Percentiles rank a stretch among this genome's conserved stretches.
phyloP scores from a whole-genome alignment of 2,888 invertebrate genomes.

The Hetaerina titia region DNA sequence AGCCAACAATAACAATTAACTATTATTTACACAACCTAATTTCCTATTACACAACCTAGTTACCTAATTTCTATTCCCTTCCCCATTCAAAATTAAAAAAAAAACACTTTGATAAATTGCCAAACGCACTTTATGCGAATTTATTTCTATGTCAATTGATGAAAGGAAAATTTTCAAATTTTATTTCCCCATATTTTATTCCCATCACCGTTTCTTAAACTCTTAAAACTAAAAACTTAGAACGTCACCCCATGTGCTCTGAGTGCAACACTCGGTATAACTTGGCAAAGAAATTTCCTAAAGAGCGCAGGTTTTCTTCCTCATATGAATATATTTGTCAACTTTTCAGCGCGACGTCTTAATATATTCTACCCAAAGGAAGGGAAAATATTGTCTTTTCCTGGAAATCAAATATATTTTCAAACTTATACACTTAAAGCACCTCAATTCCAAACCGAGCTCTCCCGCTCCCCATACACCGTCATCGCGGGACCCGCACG shows the following conservation, averaged over 20 bases:
- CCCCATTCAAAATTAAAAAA: too few relatives aligned
- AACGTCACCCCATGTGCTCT: background rate
- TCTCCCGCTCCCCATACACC: background rate
- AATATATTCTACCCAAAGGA: conserved; percentile 15
- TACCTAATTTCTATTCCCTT: too few relatives aligned
- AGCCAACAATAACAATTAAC: too few relatives aligned
- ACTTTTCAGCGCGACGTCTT: background rate
- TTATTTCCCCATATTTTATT: too few relatives aligned
- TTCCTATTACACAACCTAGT: too few relatives aligned
- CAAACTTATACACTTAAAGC: background rate
- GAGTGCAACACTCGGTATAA: too few relatives aligned
- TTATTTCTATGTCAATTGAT: too few relatives aligned
- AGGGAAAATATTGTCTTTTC: conserved; percentile 1
- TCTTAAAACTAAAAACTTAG: background rate
- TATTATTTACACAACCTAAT: too few relatives aligned
- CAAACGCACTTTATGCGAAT: too few relatives aligned
- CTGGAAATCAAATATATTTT: conserved; percentile 46
- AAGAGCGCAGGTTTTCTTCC: background rate
- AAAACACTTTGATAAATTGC: too few relatives aligned
- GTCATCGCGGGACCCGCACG: background rate
- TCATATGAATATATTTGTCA: conserved; percentile 24
- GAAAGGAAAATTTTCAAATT: too few relatives aligned
- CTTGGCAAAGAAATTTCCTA: background rate
- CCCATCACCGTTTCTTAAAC: too few relatives aligned
- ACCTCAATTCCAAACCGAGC: conserved; percentile 10